Base-by-base conservation (phyloP, 2,888 invertebrate genomes). In the Macrophya alboannulata region DNA sequence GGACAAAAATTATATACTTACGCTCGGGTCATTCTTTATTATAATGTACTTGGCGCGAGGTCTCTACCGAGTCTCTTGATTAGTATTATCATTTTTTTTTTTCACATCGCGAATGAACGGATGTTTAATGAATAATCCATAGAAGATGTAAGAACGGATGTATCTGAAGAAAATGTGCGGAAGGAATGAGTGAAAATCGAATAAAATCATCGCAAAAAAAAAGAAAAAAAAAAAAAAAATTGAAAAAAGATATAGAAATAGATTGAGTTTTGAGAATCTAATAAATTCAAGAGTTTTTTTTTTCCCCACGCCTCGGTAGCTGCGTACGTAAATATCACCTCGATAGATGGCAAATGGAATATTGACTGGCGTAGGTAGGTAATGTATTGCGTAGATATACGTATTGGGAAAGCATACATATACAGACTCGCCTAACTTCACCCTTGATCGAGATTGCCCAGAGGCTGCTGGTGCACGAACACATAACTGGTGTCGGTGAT, bases 401-500 rank as follows among this genome's bases (percentile, higher is more conserved):
- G 51, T 51, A 77, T 81, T 81, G 81, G 59, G 37, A 43, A 17
- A 21, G 21, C 37, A 43, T 43, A 21, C 37, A 43, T 43, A 21
- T 40, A 62, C 21, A 81, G 21, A 62, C 59, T 62, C 6, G 81
- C 62, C 43, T 21, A 62, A 59, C 62, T 81, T 62, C 21, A 55
- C 37, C 81, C 77, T 55, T 37, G 81, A 62, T 81, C 59, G 43
- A 59, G 59, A 81, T 81, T 81, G 62, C 81, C 43, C 37, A 15
- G 40, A 15, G 31, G 17, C 17, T 31, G 31, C 1, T 31, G 31
- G 31, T 31, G 31, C 3, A 31, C 31, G 31, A 81, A 81, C 62
- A 43, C 62, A 62, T 62, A 62, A 59, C 62, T 43, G 59, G 43
- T 37, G 31, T 40, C 31, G 43, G 59, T 81, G 62, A 81, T 81